Evolutionary conservation across 2,113 vertebrate species (phyloP).

Genomic region (rat (Rattus norvegicus)): GRCr8 NC_086026.1:104917501-104918000

Average conservation of each 20-base stretch:
- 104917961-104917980: not conserved
- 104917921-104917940: not conserved
- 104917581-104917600: conserved; percentile 27
- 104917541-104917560: conserved; percentile 65
- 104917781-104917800: not conserved
- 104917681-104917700: conserved; percentile 2
- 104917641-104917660: conserved; percentile 18
- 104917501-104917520: conserved; percentile 93
- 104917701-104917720: not conserved
- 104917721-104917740: not conserved
- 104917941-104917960: not conserved
- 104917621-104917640: not conserved
- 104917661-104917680: not conserved
- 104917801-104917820: not conserved
- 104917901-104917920: not conserved
- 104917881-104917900: not conserved
- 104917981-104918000: not conserved
- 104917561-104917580: not conserved
- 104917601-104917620: conserved; percentile 28
- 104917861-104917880: not conserved
- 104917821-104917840: not conserved
- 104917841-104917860: not conserved
- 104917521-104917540: conserved; percentile 85
- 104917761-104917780: not conserved
- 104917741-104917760: not conserved